Conservation (phyloP, 2,113 vertebrate genomes). For the Anarrhichthys ocellatus region DNA sequence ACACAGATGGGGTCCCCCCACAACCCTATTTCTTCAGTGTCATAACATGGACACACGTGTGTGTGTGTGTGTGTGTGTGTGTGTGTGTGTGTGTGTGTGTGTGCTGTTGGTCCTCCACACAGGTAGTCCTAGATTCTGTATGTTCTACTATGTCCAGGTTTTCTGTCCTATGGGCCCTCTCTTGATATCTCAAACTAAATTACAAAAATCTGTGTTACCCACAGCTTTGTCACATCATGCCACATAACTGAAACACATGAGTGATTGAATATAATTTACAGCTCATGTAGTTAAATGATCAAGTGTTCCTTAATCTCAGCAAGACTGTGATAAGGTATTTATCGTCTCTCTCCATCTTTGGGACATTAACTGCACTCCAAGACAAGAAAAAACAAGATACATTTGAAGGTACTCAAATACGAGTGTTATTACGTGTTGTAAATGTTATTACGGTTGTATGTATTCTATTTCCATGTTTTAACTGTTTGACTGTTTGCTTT, state of each 20-base stretch:
- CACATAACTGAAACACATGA: not conserved
- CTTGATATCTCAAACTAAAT: slow-evolving; percentile 16
- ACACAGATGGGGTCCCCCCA: slow-evolving; percentile 99
- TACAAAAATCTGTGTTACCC: not conserved
- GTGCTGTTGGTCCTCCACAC: slow-evolving; percentile 12
- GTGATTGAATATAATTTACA: slow-evolving; percentile 20
- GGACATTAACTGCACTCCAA: slow-evolving; percentile 55
- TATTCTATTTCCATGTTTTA: slow-evolving; percentile 58
- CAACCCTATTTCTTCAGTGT: slow-evolving; percentile 97
- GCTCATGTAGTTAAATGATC: slow-evolving; percentile 11
- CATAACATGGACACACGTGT: slow-evolving; percentile 82
- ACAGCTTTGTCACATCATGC: not conserved
- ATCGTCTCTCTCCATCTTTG: slow-evolving; percentile 19
- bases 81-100: not conserved
- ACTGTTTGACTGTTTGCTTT: slow-evolving; percentile 64
- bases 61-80: too few species aligned
- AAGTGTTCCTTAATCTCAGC: slow-evolving; percentile 25
- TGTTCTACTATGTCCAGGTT: not conserved
- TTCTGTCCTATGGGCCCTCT: slow-evolving; percentile 9
- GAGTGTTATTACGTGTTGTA: slow-evolving; percentile 38
- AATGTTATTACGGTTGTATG: slow-evolving; percentile 53
- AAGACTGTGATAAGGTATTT: slow-evolving; percentile 18
- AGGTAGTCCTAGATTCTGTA: slow-evolving; percentile 68
- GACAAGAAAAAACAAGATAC: slow-evolving; percentile 49
- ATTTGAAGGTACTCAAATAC: slow-evolving; percentile 69